Evolutionary conservation across 2,113 vertebrate species (phyloP).

Genomic region (Verasper variegatus): DNA sequence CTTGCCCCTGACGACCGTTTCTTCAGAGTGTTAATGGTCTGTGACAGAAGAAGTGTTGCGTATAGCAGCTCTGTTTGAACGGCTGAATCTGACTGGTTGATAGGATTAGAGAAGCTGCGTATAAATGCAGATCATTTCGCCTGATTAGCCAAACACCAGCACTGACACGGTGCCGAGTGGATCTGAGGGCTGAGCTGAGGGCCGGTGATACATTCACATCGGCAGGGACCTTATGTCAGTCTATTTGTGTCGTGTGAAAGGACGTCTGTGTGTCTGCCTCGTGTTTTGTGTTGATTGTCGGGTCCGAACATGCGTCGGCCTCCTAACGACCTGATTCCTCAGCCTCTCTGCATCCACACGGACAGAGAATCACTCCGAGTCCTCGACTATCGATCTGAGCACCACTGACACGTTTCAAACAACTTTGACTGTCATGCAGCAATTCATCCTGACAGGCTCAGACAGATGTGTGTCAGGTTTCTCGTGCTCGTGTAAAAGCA

Average conservation of each 20-base stretch:
- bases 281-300: neutral
- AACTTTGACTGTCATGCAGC: conserved; percentile 30
- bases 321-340: conserved; percentile 11
- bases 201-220: too few relatives aligned
- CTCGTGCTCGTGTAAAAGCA: conserved; percentile 58
- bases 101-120: too few relatives aligned
- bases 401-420: conserved; percentile 26
- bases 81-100: too few relatives aligned
- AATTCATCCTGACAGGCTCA: conserved; percentile 42
- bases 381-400: conserved; percentile 27
- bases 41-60: too few relatives aligned
- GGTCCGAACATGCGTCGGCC: conserved; percentile 19
- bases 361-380: neutral
- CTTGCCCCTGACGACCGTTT: too few relatives aligned
- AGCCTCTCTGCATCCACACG: neutral
- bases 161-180: too few relatives aligned
- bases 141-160: too few relatives aligned
- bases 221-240: too few relatives aligned
- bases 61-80: too few relatives aligned
- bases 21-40: too few relatives aligned
- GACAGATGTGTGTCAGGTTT: conserved; percentile 38
- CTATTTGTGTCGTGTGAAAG: neutral
- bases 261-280: neutral
- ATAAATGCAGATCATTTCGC: too few relatives aligned
- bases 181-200: too few relatives aligned